Conservation (phyloP, 2,888 invertebrate genomes). For the Sabatieria punctata region DNA sequence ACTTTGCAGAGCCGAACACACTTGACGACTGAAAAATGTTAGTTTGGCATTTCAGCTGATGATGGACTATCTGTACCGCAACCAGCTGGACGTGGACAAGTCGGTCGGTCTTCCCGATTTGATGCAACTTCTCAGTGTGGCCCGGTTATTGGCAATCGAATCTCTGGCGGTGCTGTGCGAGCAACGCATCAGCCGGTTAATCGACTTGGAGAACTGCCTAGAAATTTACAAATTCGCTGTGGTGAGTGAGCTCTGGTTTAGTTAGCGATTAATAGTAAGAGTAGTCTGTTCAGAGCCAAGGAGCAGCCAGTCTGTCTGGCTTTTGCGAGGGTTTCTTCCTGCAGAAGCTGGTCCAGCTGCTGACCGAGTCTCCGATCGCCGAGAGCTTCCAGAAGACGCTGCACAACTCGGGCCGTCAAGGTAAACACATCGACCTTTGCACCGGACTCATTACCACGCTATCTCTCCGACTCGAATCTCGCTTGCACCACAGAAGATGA, state of each 20-base stretch:
- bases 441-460: neutral
- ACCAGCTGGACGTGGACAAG: neutral
- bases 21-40: neutral
- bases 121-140: neutral
- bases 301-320: neutral
- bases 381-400: neutral
- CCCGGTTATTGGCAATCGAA: neutral
- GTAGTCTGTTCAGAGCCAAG: neutral
- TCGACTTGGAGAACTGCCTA: neutral
- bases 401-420: neutral
- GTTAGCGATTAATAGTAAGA: no score
- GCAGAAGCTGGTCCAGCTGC: neutral
- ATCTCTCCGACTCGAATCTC: neutral
- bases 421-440: neutral
- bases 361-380: neutral
- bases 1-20: no score
- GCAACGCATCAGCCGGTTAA: neutral
- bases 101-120: neutral
- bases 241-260: no score
- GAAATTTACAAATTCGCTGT: neutral
- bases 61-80: conserved; percentile 1
- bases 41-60: neutral
- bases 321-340: neutral
- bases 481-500: no score
- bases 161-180: neutral